Evolutionary conservation across 2,888 invertebrate species (phyloP).

Genomic region (Lypha dubia): DNA sequence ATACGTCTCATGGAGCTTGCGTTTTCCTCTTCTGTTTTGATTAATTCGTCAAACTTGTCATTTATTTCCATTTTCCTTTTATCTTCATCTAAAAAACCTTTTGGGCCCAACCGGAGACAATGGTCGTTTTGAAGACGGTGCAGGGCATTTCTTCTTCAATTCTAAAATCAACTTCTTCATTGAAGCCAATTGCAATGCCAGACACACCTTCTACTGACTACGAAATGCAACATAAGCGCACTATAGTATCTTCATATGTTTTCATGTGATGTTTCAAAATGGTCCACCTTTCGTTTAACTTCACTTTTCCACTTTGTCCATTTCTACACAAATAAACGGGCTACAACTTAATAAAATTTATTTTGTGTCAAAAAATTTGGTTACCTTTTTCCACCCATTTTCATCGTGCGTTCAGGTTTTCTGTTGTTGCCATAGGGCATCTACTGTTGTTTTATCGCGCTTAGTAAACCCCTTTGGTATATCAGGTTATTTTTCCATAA

Average conservation of each 20-base stretch:
- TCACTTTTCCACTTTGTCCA: constrained; percentile 15
- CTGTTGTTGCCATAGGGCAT: not conserved
- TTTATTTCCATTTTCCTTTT: not conserved
- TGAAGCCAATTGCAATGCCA: not conserved
- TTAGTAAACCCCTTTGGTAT: not conserved
- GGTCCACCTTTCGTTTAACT: too few relatives aligned
- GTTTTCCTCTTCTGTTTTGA: constrained; percentile 7
- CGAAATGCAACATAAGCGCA: not conserved
- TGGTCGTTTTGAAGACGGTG: constrained; percentile 7
- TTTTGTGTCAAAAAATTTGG: not conserved
- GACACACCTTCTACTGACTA: not conserved
- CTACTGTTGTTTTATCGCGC: not conserved
- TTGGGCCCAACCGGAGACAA: not conserved
- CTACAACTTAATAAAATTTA: not conserved
- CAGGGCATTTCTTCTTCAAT: not conserved
- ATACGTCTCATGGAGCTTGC: not conserved
- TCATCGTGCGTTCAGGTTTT: not conserved
- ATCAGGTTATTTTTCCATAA: constrained; percentile 10
- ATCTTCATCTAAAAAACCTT: not conserved
- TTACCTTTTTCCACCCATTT: constrained; percentile 8
- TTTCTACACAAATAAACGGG: not conserved
- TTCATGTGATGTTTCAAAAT: not conserved
- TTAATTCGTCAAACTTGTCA: not conserved
- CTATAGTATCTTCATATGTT: not conserved
- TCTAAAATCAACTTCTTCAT: not conserved